phyloP scores from a whole-genome alignment of 2,113 vertebrate species.

The Chroicocephalus ridibundus region DNA sequence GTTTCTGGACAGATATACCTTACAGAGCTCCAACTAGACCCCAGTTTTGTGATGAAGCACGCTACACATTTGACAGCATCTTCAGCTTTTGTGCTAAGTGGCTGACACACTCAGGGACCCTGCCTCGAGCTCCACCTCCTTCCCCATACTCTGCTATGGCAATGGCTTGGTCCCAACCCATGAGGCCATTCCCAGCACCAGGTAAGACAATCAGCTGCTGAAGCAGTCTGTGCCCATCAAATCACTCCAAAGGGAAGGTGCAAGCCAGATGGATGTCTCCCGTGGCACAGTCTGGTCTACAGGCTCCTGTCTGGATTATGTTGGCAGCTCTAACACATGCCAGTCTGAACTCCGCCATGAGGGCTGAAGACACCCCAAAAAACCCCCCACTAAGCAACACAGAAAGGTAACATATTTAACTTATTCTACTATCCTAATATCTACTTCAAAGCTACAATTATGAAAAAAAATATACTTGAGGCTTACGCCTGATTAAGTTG shows the following conservation, averaged over 20 bases:
- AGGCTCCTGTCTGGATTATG: neutral
- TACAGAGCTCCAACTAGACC: neutral
- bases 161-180: neutral
- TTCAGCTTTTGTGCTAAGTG: neutral
- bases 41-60: neutral
- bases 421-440: neutral
- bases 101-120: fast-evolving
- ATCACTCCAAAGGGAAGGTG: neutral
- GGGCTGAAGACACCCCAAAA: neutral
- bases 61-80: fast-evolving
- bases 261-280: neutral
- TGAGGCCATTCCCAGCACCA: neutral
- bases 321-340: fast-evolving
- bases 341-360: neutral
- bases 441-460: neutral
- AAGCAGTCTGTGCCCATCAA: neutral
- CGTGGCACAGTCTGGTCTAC: fast-evolving
- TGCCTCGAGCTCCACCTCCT: neutral
- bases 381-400: neutral
- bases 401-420: neutral
- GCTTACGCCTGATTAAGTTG: neutral
- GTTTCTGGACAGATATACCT: neutral
- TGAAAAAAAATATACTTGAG: neutral
- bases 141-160: neutral
- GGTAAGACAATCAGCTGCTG: neutral